Conservation (phyloP, 2,888 invertebrate genomes). For the Miltochrista miniata region DNA sequence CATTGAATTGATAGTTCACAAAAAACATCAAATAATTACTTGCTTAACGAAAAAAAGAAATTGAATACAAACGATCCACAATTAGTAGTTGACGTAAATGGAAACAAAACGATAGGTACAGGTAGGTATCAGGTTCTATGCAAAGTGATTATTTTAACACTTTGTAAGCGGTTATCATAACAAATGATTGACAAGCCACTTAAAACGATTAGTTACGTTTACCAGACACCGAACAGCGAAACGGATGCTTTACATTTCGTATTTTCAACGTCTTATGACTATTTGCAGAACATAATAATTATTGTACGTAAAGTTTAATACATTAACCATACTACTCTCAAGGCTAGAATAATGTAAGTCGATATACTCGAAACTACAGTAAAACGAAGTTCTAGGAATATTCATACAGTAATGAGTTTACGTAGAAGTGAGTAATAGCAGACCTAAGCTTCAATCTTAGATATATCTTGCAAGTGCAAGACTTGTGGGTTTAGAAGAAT, state of each 20-base stretch:
- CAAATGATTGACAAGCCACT: slow-evolving; percentile 41
- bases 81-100: slow-evolving; percentile 15
- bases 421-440: no score
- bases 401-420: no score
- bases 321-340: not conserved
- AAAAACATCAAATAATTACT: no score
- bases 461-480: no score
- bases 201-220: slow-evolving; percentile 38
- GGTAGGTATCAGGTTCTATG: slow-evolving; percentile 6
- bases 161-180: slow-evolving; percentile 39
- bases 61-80: not conserved
- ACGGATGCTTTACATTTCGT: slow-evolving; percentile 10
- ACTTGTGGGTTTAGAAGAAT: no score
- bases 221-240: slow-evolving; percentile 24
- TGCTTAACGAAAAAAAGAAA: no score
- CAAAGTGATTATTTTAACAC: slow-evolving; percentile 23
- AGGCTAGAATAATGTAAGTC: not conserved
- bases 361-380: not conserved
- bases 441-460: no score
- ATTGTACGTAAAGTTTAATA: not conserved
- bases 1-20: no score
- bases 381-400: no score
- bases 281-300: not conserved
- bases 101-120: slow-evolving; percentile 23
- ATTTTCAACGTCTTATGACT: slow-evolving; percentile 5